Base-by-base conservation (phyloP, 2,888 invertebrate species). In the Anodontia alba region DNA sequence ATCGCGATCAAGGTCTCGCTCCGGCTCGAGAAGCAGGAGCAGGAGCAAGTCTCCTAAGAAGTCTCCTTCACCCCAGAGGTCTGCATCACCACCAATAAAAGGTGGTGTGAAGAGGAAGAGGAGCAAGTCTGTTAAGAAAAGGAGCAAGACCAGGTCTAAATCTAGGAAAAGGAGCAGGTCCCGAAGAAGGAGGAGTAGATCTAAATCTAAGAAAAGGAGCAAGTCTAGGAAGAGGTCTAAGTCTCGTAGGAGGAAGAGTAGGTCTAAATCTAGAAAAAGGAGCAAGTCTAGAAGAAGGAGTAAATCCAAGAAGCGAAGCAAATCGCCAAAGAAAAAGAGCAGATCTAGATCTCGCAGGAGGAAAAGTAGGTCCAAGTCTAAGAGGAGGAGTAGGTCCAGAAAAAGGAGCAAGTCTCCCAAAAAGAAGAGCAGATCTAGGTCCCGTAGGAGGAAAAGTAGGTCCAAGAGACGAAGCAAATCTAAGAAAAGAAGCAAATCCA, bases 401-500 rank as follows among this genome's bases (percentile, higher is more conserved):
- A 82, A 72, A 26, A 2, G 81, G 67, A 62, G 72, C 29, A 74
- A 57, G 72, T 76, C 76, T 46, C 76, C 80, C 12, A 77, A 54
- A 38, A 77, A 75, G 29, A 69, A 74, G 20, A 66, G 66, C 70
- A 75, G 66, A 46, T 79, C 74, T 43, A 70, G 42, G 66, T 74
- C 73, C 70, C n/a, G 78, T 12, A 43, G 33, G 31, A 54, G 36
- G 15, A 78, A 76, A 36, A 74, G 73, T 57, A 79, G 73, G 49
- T 84, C 83, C 26, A 80, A 66, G 76, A 83, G 74, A 70, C 76
- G 83, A 67, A 72, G 68, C 33, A 68, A 51, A 17, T 80, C 81
- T 2, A 84, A 68, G 76, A 84, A 81, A n/a, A 51, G 81, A 43
- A 76, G 74, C 71, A 78, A 71, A 67, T 84, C 84, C 33, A 72